Base-by-base conservation (phyloP, 2,888 invertebrate species). In the Drosophila recens region DNA sequence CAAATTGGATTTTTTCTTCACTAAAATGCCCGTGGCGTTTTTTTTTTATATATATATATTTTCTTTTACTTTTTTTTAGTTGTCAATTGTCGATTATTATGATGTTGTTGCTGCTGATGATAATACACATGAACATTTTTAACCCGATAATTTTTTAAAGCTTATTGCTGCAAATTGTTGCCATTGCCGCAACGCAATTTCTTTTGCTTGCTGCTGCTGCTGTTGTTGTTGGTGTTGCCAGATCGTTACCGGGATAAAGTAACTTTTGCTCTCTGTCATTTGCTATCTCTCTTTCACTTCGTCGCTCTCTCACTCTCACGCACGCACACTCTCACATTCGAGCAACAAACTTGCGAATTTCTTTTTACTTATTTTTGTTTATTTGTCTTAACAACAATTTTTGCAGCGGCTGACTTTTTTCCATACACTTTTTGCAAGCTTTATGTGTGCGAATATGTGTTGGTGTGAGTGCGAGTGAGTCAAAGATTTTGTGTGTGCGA, bases 171-270 rank as follows among this genome's bases (percentile, higher is more conserved):
- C 78, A 85, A 85, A 75, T 79, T 76, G 73, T 68, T 67, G 78
- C 68, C 59, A 63, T 72, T 75, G 79, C 80, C 84, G 75, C 80
- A 87, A 85, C 84, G 87, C 84, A 85, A 85, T 85, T 85, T 80
- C 82, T 79, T 78, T 79, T 74, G 67, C 57, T 70, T 8, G 61
- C 53, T 61, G 57, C 57, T 59, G 54, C 49, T 68, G 74, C 57
- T 71, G 81, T 59, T 84, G 84, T 84, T 83, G 83, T 82, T 79
- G 75, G 80, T 83, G 83, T 72, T 83, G 86, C 86, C 86, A 86
- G 86, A 86, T 82, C 83, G 84, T 68, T 79, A 72, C 75, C 75
- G 79, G 79, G 79, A 78, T 73, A 77, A 79, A 80, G 80, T 80
- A 80, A 80, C 72, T 69, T 80, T 73, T 75, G 67, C 83, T 70